These are phyloP conservation scores for Phoronis australis DNA, from an alignment of 2,888 invertebrate species.

Conservation along the genomic window DNA sequence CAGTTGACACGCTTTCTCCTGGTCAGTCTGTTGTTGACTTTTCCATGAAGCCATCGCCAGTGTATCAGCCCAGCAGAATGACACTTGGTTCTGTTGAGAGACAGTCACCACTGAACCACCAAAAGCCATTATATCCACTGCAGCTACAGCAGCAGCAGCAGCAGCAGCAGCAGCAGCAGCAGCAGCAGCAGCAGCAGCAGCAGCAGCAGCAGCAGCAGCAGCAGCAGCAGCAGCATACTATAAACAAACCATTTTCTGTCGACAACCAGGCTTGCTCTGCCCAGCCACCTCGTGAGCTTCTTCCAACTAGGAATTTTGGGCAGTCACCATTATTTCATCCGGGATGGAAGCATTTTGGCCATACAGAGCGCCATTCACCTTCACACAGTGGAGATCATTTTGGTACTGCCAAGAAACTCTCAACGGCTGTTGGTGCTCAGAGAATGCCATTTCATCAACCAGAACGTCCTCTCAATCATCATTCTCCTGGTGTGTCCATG, in stretches of 20 bases:
- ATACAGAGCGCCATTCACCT: neutral
- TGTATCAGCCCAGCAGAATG: constrained; percentile 13
- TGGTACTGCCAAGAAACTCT: no score
- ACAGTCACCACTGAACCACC: no score
- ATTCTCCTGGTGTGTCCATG: no score
- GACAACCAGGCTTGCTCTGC: no score
- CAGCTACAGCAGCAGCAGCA: constrained; percentile 13
- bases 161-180: constrained; percentile 60
- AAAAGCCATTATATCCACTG: no score
- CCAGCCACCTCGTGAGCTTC: constrained; percentile 8
- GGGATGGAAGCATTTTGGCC: neutral
- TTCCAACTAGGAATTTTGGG: constrained; percentile 44
- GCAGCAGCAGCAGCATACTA: constrained; percentile 11
- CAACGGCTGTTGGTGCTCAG: no score
- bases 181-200: constrained; percentile 7
- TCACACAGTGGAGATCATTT: neutral
- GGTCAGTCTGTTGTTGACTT: no score
- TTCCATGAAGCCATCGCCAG: constrained; percentile 9
- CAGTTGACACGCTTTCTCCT: no score
- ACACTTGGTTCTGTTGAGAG: no score
- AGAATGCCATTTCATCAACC: no score
- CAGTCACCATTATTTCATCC: constrained; percentile 63
- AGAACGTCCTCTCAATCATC: no score
- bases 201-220: constrained; percentile 5
- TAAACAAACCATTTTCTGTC: no score